A percentile compares a stretch with the other conserved stretches of the same genome.
phyloP scores from a whole-genome alignment of 2,113 vertebrate species.

The Triplophysa siluroides region DNA sequence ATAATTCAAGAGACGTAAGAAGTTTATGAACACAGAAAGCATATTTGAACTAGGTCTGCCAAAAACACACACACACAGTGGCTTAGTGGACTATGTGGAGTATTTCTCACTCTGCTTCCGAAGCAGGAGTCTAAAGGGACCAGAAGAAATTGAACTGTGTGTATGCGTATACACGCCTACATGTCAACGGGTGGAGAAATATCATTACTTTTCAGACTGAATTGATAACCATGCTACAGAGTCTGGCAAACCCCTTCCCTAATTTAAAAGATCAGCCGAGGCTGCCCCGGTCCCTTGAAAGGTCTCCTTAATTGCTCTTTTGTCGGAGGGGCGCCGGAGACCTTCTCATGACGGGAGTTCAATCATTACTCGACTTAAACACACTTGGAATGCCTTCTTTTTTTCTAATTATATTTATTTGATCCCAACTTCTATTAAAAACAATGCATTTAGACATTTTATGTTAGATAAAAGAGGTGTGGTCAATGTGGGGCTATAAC shows the following conservation, averaged over 20 bases:
- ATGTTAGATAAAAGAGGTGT: slow-evolving; percentile 34
- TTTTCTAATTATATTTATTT: background rate
- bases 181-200: background rate
- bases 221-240: slow-evolving; percentile 53
- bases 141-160: slow-evolving; percentile 28
- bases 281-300: slow-evolving; percentile 43
- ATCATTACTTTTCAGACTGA: slow-evolving; percentile 46
- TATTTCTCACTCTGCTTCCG: background rate
- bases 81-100: slow-evolving; percentile 26
- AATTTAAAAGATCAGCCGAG: slow-evolving; percentile 57
- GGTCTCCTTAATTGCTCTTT: slow-evolving; percentile 64
- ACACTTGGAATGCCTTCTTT: slow-evolving; percentile 53
- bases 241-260: slow-evolving; percentile 37
- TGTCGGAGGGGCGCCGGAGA: slow-evolving; percentile 52
- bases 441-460: background rate
- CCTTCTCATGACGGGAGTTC: slow-evolving; percentile 48
- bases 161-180: background rate
- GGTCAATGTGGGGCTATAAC: background rate
- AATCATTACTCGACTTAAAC: slow-evolving; percentile 8
- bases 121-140: slow-evolving; percentile 10
- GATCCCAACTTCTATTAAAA: background rate
- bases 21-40: background rate
- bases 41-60: slow-evolving; percentile 37
- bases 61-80: slow-evolving; percentile 22
- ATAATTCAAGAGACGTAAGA: background rate